Percentiles rank a stretch among this genome's conserved stretches.
These are phyloP conservation scores for Anastatus disparis DNA, from an alignment of 1,140 invertebrate genomes.

Conservation along the genomic window DNA sequence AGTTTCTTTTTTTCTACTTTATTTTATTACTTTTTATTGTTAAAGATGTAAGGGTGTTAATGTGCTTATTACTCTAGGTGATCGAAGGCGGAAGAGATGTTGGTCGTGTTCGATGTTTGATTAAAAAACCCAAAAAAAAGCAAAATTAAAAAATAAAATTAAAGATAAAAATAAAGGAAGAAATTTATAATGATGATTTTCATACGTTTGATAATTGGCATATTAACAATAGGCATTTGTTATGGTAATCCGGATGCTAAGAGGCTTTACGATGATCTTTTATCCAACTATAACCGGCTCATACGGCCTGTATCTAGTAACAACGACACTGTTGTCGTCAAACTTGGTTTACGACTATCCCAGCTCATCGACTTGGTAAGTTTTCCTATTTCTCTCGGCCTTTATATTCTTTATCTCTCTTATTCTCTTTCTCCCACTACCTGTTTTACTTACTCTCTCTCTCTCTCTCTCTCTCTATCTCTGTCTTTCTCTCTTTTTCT, in stretches of 20 bases:
- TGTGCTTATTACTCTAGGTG: too few species aligned
- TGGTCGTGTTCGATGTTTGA: too few species aligned
- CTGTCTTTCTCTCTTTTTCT: not conserved
- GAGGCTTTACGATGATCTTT: conserved; percentile 91
- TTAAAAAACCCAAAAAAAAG: too few species aligned
- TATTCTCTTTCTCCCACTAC: not conserved
- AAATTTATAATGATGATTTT: too few species aligned
- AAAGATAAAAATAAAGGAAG: too few species aligned
- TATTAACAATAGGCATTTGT: not conserved
- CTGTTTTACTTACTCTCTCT: not conserved
- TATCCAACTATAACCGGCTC: conserved; percentile 96
- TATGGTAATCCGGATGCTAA: conserved; percentile 88
- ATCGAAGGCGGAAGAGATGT: too few species aligned
- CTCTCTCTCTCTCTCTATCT: not conserved
- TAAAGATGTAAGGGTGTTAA: too few species aligned
- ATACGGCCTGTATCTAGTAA: conserved; percentile 94
- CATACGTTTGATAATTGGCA: conserved; percentile 29
- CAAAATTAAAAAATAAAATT: too few species aligned
- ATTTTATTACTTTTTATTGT: too few species aligned
- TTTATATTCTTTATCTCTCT: not conserved
- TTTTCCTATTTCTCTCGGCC: not conserved
- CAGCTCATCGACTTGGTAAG: conserved; percentile 95
- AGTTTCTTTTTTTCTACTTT: too few species aligned
- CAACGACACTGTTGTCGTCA: conserved; percentile 92
- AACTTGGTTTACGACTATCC: conserved; percentile 89